Conservation (phyloP, 2,113 vertebrate species). For the Heterotis niloticus region DNA sequence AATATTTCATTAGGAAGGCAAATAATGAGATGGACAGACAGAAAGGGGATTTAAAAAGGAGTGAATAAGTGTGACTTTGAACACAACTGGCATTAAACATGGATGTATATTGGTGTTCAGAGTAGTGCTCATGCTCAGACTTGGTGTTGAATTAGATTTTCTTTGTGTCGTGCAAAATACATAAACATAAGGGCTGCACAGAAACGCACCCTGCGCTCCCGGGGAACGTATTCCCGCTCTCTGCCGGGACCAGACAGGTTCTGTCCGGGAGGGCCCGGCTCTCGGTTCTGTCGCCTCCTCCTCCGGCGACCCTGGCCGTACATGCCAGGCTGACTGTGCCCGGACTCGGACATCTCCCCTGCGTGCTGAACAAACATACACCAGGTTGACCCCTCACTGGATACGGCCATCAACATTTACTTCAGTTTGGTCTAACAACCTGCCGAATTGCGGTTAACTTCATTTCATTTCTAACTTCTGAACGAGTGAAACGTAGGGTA, state of each 20-base stretch:
- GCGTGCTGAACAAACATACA: background rate
- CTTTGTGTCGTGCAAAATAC: background rate
- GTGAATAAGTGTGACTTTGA: background rate
- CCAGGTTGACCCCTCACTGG: no score
- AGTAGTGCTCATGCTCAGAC: background rate
- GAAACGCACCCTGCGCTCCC: conserved; percentile 68
- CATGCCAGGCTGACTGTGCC: conserved; percentile 84
- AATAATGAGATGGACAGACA: background rate
- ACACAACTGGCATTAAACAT: background rate
- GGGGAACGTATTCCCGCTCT: conserved; percentile 76
- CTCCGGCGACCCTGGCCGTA: conserved; percentile 77
- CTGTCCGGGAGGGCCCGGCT: conserved; percentile 67
- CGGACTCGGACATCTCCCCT: conserved; percentile 77
- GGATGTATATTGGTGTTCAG: background rate
- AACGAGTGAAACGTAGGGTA: no score
- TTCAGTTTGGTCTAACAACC: no score
- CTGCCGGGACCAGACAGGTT: conserved; percentile 82
- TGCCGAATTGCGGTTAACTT: no score
- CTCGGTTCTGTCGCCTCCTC: conserved; percentile 73
- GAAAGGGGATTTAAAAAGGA: background rate
- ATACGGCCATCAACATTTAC: no score
- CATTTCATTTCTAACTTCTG: background rate
- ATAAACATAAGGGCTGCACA: background rate
- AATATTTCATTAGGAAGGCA: no score
- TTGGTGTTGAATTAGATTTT: background rate